Percentiles rank a stretch among this genome's conserved stretches.
Evolutionary conservation across 2,797 vertebrate species (phyloP).

Genomic region (Ctenopoma multispine): DNA sequence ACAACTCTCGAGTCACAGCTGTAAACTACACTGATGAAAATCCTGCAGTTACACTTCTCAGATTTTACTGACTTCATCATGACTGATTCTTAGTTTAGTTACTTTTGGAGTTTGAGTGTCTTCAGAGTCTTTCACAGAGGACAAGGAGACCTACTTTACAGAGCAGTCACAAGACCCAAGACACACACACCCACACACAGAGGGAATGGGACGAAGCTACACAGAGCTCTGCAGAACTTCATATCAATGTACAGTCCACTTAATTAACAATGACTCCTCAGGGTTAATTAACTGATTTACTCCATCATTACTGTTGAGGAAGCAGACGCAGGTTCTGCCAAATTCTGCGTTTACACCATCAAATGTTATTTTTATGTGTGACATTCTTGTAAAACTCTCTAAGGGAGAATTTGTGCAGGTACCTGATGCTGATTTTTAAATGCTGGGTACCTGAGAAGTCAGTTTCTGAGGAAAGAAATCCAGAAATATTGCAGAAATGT

Average conservation of each 20-base stretch:
- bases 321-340: background rate
- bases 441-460: too few relatives aligned
- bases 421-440: too few relatives aligned
- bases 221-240: background rate
- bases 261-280: slow-evolving; percentile 10
- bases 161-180: slow-evolving; percentile 66
- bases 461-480: too few relatives aligned
- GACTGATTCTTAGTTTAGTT: slow-evolving; percentile 12
- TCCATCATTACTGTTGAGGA: slow-evolving; percentile 19
- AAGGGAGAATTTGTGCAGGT: too few relatives aligned
- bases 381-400: too few relatives aligned
- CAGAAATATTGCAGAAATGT: too few relatives aligned
- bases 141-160: slow-evolving; percentile 71
- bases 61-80: background rate
- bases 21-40: background rate
- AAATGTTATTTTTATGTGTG: too few relatives aligned
- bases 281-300: slow-evolving; percentile 40
- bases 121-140: slow-evolving; percentile 45
- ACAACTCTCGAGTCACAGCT: background rate
- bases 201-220: background rate
- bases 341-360: background rate
- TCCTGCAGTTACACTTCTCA: background rate
- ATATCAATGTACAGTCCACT: background rate
- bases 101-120: slow-evolving; percentile 14
- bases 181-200: background rate